Conservation (phyloP, 2,888 invertebrate species). For the Polylopha cassiicola region DNA sequence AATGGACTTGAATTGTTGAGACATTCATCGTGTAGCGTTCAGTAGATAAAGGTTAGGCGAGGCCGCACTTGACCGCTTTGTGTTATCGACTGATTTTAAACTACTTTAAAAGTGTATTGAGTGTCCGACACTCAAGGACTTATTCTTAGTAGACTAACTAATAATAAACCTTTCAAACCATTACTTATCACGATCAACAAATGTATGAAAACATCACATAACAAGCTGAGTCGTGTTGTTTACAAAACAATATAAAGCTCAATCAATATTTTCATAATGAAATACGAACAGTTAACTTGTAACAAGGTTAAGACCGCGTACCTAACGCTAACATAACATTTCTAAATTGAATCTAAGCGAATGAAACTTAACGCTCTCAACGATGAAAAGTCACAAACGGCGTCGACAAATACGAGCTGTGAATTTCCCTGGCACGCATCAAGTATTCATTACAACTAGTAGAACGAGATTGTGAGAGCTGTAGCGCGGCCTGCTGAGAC, state of each 20-base stretch:
- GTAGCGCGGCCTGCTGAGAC: constrained; percentile 17
- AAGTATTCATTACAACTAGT: constrained; percentile 50
- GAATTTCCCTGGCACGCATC: constrained; percentile 24
- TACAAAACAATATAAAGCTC: too few species aligned
- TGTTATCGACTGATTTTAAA: constrained; percentile 7
- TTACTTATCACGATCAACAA: too few species aligned
- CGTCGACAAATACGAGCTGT: constrained; percentile 12
- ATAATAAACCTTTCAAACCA: too few species aligned
- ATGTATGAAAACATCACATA: too few species aligned
- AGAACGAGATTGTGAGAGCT: constrained; percentile 39
- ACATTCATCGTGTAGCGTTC: too few species aligned
- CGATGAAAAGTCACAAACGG: constrained; percentile 8
- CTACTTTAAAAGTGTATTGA: constrained; percentile 1
- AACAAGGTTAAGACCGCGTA: too few species aligned
- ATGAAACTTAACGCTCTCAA: constrained; percentile 14
- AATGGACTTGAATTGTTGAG: constrained; percentile 12
- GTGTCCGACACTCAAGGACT: constrained; percentile 1
- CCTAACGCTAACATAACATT: too few species aligned
- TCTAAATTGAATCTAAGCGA: too few species aligned
- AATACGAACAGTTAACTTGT: too few species aligned
- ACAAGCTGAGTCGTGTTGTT: too few species aligned
- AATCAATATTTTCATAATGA: too few species aligned
- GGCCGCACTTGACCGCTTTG: constrained; percentile 10
- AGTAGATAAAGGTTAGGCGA: neutral
- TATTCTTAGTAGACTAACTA: too few species aligned